Conservation (phyloP, 2,888 invertebrate species). For the Ommatoiulus sabulosus region DNA sequence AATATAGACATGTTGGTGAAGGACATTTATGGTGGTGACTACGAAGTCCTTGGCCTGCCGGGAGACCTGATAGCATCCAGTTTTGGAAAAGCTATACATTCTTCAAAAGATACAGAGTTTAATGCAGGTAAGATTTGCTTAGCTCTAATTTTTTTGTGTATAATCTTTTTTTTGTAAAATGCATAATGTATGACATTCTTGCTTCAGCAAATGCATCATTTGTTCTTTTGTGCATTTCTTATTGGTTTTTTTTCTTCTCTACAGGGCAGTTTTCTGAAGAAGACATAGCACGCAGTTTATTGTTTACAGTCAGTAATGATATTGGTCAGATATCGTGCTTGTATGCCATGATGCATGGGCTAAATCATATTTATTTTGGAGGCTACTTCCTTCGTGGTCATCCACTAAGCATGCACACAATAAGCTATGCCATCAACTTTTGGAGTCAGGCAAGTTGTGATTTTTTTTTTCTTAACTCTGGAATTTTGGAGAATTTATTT, state of each 20-base stretch:
- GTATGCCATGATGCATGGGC: constrained; percentile 75
- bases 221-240: too few relatives aligned
- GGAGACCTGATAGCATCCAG: constrained; percentile 77
- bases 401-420: constrained; percentile 77
- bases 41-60: constrained; percentile 71
- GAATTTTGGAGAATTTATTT: too few relatives aligned
- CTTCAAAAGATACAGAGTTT: constrained; percentile 63
- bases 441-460: constrained; percentile 73
- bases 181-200: not conserved
- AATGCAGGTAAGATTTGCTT: constrained; percentile 60
- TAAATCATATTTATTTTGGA: constrained; percentile 77
- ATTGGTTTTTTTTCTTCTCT: not conserved
- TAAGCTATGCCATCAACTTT: constrained; percentile 76
- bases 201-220: too few relatives aligned
- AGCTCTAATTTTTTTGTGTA: constrained; percentile 58
- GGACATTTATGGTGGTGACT: constrained; percentile 77
- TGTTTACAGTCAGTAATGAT: constrained; percentile 77
- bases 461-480: not conserved
- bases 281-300: constrained; percentile 75
- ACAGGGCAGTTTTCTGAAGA: constrained; percentile 69
- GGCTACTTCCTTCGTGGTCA: constrained; percentile 79
- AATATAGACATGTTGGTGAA: constrained; percentile 77
- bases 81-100: constrained; percentile 75
- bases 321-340: constrained; percentile 79
- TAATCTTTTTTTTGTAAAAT: not conserved